Conservation (phyloP, 1,140 invertebrate species). For the Liolophura sinensis region DNA sequence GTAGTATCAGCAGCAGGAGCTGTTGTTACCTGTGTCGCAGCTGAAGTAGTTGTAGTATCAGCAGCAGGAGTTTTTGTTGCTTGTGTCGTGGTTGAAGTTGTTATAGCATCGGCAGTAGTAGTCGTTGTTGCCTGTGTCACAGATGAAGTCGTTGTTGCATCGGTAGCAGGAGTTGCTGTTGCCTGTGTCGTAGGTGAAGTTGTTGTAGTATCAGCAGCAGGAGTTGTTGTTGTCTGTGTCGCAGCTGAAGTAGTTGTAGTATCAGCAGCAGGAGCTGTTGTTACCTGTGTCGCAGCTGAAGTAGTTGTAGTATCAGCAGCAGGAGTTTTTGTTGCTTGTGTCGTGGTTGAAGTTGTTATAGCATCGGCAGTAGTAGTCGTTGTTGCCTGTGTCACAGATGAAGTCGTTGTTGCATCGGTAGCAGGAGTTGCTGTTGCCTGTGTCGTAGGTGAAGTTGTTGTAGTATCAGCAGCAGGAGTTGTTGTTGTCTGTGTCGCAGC, state of each 20-base stretch:
- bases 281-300: too few species aligned
- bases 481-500: too few species aligned
- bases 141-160: too few species aligned
- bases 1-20: slow-evolving; percentile 6
- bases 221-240: not conserved
- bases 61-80: not conserved
- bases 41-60: not conserved
- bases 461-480: too few species aligned
- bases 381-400: too few species aligned
- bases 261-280: slow-evolving; percentile 1
- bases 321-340: slow-evolving; percentile 1
- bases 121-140: too few species aligned
- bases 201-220: slow-evolving; percentile 7
- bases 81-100: too few species aligned
- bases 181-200: slow-evolving; percentile 12
- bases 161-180: not conserved
- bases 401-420: too few species aligned
- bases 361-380: slow-evolving; percentile 3
- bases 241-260: slow-evolving; percentile 1
- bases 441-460: not conserved
- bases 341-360: slow-evolving; percentile 8
- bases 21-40: not conserved
- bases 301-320: not conserved
- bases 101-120: too few species aligned
- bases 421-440: too few species aligned